A percentile compares a stretch with the other conserved stretches of the same genome.
Evolutionary conservation across 1,140 invertebrate genomes (phyloP).

Genomic region (Drosophila nannoptera): DNA sequence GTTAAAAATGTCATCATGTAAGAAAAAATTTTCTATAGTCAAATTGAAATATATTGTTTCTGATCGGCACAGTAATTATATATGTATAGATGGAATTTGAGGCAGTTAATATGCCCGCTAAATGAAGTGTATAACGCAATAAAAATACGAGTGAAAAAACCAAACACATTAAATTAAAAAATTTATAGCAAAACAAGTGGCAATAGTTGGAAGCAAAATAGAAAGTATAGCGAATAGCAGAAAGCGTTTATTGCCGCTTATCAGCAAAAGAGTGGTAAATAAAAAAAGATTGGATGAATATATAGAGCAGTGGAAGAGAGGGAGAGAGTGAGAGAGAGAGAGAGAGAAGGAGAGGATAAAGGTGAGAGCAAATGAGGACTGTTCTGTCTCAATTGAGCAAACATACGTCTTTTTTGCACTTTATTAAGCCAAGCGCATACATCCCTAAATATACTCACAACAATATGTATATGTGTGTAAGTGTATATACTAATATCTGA

Average conservation of each 20-base stretch:
- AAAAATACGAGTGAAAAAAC: slow-evolving; percentile 2
- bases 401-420: slow-evolving; percentile 20
- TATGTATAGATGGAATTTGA: not conserved
- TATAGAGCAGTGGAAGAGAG: not conserved
- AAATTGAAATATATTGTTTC: too few species aligned
- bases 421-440: slow-evolving; percentile 38
- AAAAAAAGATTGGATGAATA: too few species aligned
- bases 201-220: slow-evolving; percentile 38
- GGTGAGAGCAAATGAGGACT: not conserved
- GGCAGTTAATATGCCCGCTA: not conserved
- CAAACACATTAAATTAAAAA: slow-evolving; percentile 8
- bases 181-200: slow-evolving; percentile 9
- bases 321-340: slow-evolving; percentile 2
- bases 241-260: slow-evolving; percentile 46
- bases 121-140: slow-evolving; percentile 8
- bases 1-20: not conserved
- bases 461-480: too few species aligned
- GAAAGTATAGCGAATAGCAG: slow-evolving; percentile 25
- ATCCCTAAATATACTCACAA: slow-evolving; percentile 33
- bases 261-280: slow-evolving; percentile 41
- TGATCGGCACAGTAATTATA: not conserved
- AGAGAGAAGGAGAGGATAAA: not conserved
- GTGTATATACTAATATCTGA: too few species aligned
- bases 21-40: too few species aligned
- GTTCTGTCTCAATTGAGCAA: slow-evolving; percentile 15